Evolutionary conservation across 2,797 vertebrate genomes (phyloP).

Genomic region (Lagodon rhomboides): DNA sequence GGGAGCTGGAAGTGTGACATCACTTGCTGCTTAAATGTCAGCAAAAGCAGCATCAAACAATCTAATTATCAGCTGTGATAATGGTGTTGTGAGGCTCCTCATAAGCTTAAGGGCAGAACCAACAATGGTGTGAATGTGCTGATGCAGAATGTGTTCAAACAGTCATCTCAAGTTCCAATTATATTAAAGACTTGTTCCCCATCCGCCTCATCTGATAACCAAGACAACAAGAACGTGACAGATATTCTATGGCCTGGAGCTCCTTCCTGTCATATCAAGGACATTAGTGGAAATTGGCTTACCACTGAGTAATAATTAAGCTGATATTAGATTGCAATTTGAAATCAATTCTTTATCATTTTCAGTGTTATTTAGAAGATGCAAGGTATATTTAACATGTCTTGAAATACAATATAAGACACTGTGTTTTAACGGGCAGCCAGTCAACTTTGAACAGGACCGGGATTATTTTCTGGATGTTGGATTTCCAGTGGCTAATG

Average conservation of each 20-base stretch:
- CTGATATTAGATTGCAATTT: neutral
- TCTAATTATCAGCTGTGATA: slow-evolving; percentile 24
- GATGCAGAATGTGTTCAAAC: slow-evolving; percentile 4
- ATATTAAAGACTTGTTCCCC: neutral
- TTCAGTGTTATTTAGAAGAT: neutral
- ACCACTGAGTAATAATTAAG: neutral
- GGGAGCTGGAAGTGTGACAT: slow-evolving; percentile 38
- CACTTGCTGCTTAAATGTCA: slow-evolving; percentile 39
- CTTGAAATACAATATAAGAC: too few species aligned
- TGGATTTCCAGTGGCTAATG: neutral
- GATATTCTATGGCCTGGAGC: neutral
- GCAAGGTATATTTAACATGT: neutral
- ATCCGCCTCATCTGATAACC: neutral
- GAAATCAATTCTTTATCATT: neutral
- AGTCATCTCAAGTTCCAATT: neutral
- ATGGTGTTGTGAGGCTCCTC: slow-evolving; percentile 9
- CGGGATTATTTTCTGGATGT: too few species aligned
- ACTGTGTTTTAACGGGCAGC: neutral
- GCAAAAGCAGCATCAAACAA: slow-evolving; percentile 37
- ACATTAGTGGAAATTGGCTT: neutral
- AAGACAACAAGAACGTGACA: neutral
- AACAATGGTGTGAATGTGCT: slow-evolving; percentile 3
- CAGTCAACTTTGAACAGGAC: neutral
- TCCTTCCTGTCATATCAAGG: slow-evolving; percentile 9
- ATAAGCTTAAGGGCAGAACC: neutral